Conservation (phyloP, 1,140 invertebrate species). For the Aphelenchoides avenae region DNA sequence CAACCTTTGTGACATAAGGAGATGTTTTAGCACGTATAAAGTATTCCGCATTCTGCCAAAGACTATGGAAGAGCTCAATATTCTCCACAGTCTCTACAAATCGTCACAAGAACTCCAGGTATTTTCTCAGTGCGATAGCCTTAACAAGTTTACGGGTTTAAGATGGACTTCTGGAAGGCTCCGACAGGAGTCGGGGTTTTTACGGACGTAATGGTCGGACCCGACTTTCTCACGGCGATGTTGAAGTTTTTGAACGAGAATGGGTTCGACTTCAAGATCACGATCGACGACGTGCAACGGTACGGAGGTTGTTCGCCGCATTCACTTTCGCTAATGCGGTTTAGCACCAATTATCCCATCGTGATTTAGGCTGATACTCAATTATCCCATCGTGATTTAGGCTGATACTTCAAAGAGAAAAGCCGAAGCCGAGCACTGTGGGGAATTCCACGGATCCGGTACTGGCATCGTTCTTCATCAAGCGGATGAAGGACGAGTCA, state of each 20-base stretch:
- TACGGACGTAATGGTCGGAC: constrained; percentile 71
- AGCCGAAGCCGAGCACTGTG: constrained; percentile 8
- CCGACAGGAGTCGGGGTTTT: constrained; percentile 65
- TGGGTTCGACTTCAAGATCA: constrained; percentile 68
- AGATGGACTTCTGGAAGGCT: constrained; percentile 64
- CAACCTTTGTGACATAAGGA: not conserved
- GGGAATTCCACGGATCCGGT: constrained; percentile 28
- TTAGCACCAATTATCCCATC: too few species aligned
- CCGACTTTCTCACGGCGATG: constrained; percentile 66
- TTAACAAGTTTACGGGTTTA: constrained; percentile 9
- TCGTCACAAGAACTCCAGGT: constrained; percentile 33
- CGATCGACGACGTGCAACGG: constrained; percentile 71
- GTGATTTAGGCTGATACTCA: too few species aligned
- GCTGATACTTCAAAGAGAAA: constrained; percentile 51
- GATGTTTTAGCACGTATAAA: constrained; percentile 28
- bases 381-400: too few species aligned
- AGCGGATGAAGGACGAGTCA: constrained; percentile 51
- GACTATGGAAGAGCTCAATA: constrained; percentile 25
- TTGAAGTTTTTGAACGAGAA: constrained; percentile 67
- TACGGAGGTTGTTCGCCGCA: too few species aligned
- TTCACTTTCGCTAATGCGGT: too few species aligned
- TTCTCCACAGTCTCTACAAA: constrained; percentile 34
- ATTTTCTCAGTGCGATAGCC: not conserved
- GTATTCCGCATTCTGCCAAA: constrained; percentile 36
- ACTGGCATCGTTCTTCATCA: constrained; percentile 42